A percentile compares a stretch with the other conserved stretches of the same genome.
These are phyloP conservation scores for Melanotaenia boesemani DNA, from an alignment of 2,797 vertebrate species.

Conservation along the genomic window DNA sequence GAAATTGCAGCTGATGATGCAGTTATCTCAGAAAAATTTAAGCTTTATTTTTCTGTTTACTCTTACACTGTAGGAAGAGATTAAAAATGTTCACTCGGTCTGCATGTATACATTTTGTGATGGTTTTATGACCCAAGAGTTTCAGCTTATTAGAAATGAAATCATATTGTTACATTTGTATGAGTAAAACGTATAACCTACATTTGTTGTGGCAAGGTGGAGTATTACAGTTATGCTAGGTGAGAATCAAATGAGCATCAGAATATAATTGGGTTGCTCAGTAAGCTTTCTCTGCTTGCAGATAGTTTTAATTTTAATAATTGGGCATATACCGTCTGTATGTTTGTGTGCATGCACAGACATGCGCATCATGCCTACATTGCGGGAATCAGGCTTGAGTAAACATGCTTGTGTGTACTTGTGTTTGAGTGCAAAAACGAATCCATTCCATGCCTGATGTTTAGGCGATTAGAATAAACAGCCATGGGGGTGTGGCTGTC, in stretches of 20 bases:
- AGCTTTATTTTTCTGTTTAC: not conserved
- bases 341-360: constrained; percentile 19
- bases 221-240: constrained; percentile 3
- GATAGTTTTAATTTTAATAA: constrained; percentile 3
- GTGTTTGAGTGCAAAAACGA: constrained; percentile 39
- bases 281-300: constrained; percentile 9
- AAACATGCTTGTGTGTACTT: constrained; percentile 9
- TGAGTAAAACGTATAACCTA: not conserved
- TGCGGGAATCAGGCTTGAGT: not conserved
- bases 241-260: constrained; percentile 13
- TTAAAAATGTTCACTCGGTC: not conserved
- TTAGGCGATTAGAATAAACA: constrained; percentile 84
- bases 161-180: constrained; percentile 9
- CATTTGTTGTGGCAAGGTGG: constrained; percentile 3
- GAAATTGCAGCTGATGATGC: not conserved
- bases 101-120: not conserved
- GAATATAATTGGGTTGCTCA: constrained; percentile 11
- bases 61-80: not conserved
- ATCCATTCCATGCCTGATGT: constrained; percentile 81
- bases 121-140: not conserved
- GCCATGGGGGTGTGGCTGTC: constrained; percentile 86
- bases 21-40: not conserved
- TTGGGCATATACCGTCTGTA: constrained; percentile 1
- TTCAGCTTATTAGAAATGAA: not conserved
- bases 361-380: not conserved